phyloP scores from a whole-genome alignment of 2,113 vertebrate genomes.

The Entelurus aequoreus region DNA sequence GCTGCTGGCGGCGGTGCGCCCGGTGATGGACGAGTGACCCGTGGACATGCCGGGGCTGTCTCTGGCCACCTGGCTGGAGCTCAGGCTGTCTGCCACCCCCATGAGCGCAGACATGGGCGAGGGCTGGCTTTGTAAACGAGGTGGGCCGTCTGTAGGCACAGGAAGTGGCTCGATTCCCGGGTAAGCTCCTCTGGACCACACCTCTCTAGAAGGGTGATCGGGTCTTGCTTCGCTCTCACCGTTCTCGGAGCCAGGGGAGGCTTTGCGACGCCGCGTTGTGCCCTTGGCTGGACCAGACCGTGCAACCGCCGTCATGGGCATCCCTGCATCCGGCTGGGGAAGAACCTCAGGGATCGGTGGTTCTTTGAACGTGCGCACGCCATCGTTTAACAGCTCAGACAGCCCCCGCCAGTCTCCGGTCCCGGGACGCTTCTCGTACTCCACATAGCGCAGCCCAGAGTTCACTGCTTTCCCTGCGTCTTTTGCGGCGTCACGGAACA shows the following conservation, averaged over 20 bases:
- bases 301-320: slow-evolving; percentile 61
- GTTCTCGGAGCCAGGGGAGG: slow-evolving; percentile 76
- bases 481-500: slow-evolving; percentile 84
- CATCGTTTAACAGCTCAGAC: slow-evolving; percentile 79
- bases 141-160: slow-evolving; percentile 54
- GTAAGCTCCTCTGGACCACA: slow-evolving; percentile 66
- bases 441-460: slow-evolving; percentile 83
- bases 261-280: slow-evolving; percentile 65
- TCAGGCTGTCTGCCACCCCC: slow-evolving; percentile 82
- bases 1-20: slow-evolving; percentile 73
- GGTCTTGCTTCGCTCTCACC: slow-evolving; percentile 70
- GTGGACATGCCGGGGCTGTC: slow-evolving; percentile 67
- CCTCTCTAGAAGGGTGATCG: slow-evolving; percentile 67
- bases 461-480: slow-evolving; percentile 80
- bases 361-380: slow-evolving; percentile 81
- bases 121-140: slow-evolving; percentile 71
- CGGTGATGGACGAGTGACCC: slow-evolving; percentile 61
- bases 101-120: slow-evolving; percentile 84
- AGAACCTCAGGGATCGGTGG: slow-evolving; percentile 73
- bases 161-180: slow-evolving; percentile 56
- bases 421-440: slow-evolving; percentile 82
- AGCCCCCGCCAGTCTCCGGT: slow-evolving; percentile 84
- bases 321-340: slow-evolving; percentile 74
- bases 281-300: slow-evolving; percentile 53
- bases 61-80: slow-evolving; percentile 74